Base-by-base conservation (phyloP, 2,888 invertebrate species). In the Harmothoe impar region DNA sequence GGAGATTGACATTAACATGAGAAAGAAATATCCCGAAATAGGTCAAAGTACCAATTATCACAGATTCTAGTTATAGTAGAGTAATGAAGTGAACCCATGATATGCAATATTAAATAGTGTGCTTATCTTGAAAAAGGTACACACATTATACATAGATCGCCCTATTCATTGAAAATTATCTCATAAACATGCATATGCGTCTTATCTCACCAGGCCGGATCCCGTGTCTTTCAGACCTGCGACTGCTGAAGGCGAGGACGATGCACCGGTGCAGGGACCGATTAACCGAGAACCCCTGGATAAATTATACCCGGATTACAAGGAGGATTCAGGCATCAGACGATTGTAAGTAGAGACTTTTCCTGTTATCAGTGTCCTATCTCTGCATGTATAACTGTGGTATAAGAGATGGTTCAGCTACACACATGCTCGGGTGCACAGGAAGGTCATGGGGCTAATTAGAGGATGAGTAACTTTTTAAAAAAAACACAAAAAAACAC, bases 231-330 rank as follows among this genome's bases (percentile, higher is more conserved):
- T 90, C 56, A 33, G 91, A 43, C 43, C 43, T 7, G 43, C 43
- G 43, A 43, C 43, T 43, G 43, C 88, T n/a, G 91, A 90, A 20
- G 89, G 81, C 10, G 94, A 90, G 1, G 90, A 81, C 92, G 98
- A 98, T 94, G 97, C 98, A 23, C 98, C 98, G 0, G 99, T 99
- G 0, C 99, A 99, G 96, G 99, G 99, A 3, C 99, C 99, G 0
- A 96, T 99, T 94, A 99, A 99, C 43, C 98, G 97, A 90, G 99
- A 99, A 96, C 99, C 99, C 0, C 98, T 98, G 94, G 99, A 99
- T 96, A 99, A 99, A 91, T 93, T 96, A n/a, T 94, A 95, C 92
- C 99, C 99, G 0, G 98, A 98, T 98, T 98, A 98, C 96, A 97
- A 97, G 56, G 92, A 93, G 85, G 98, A 98, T 96, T 98, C 98